phyloP scores from a whole-genome alignment of 2,113 vertebrate genomes.

The Loxodonta africana region DNA sequence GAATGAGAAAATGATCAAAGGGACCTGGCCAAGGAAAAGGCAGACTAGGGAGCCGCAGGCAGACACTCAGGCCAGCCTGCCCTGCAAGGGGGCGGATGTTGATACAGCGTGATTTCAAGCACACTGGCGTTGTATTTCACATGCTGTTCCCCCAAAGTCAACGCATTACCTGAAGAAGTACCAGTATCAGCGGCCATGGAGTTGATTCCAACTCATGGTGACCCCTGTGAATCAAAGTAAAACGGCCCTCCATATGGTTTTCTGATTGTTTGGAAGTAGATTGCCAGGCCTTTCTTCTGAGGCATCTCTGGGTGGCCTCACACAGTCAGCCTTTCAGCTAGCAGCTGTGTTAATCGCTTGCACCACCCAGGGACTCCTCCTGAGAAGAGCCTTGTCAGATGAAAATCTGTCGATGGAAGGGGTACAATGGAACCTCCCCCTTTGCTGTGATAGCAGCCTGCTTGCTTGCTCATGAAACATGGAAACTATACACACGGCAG shows the following conservation, averaged over 20 bases:
- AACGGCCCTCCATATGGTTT: not conserved
- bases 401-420: not conserved
- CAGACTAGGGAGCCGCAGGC: slow-evolving; percentile 57
- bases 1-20: slow-evolving; percentile 69
- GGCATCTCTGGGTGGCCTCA: not conserved
- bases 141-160: not conserved
- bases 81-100: not conserved
- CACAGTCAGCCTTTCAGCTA: not conserved
- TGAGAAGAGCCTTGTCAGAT: not conserved
- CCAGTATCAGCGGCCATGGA: not conserved
- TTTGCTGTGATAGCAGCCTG: not conserved
- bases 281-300: not conserved
- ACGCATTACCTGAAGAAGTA: too few species aligned
- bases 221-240: not conserved
- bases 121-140: rapidly evolving
- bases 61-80: not conserved
- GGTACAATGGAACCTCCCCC: too few species aligned
- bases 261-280: not conserved
- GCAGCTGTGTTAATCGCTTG: not conserved
- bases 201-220: not conserved
- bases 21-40: slow-evolving; percentile 65
- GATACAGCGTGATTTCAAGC: not conserved
- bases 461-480: not conserved
- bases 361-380: not conserved
- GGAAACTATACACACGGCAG: not conserved